These are phyloP conservation scores for Formica exsecta DNA, from an alignment of 1,140 invertebrate species.

Conservation along the genomic window DNA sequence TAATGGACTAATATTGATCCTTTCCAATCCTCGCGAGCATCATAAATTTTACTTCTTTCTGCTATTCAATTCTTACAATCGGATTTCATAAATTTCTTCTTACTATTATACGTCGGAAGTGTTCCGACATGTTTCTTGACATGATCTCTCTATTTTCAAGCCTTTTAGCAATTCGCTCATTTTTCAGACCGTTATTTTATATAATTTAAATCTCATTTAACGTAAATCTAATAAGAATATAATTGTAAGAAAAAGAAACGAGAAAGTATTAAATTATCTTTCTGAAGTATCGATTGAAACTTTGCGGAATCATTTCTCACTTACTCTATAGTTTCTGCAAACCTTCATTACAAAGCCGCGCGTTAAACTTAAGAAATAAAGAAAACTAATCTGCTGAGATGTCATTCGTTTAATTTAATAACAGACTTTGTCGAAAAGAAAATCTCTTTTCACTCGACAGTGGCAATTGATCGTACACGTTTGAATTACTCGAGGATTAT, in stretches of 20 bases:
- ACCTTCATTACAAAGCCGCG: not conserved
- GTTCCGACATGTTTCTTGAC: not conserved
- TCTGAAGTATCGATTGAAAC: constrained; percentile 36
- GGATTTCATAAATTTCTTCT: constrained; percentile 32
- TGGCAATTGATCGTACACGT: not conserved
- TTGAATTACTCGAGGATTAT: not conserved
- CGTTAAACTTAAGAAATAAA: not conserved
- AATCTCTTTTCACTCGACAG: constrained; percentile 4
- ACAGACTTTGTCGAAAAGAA: not conserved
- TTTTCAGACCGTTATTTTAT: not conserved
- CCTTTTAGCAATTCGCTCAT: constrained; percentile 15
- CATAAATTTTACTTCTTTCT: constrained; percentile 19
- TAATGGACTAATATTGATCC: constrained; percentile 13
- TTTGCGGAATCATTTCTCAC: constrained; percentile 34
- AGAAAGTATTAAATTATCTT: constrained; percentile 13
- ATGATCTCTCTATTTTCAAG: not conserved
- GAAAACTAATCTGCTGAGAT: not conserved
- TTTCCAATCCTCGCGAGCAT: not conserved
- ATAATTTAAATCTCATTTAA: constrained; percentile 17
- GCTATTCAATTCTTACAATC: constrained; percentile 22
- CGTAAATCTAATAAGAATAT: constrained; percentile 1
- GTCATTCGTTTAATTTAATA: constrained; percentile 35
- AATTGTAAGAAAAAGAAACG: not conserved
- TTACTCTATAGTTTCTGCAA: constrained; percentile 16
- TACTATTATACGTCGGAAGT: not conserved